A percentile compares a stretch with the other conserved stretches of the same genome.
These are phyloP conservation scores for Plotosus lineatus DNA, from an alignment of 2,113 vertebrate genomes.

Conservation along the genomic window DNA sequence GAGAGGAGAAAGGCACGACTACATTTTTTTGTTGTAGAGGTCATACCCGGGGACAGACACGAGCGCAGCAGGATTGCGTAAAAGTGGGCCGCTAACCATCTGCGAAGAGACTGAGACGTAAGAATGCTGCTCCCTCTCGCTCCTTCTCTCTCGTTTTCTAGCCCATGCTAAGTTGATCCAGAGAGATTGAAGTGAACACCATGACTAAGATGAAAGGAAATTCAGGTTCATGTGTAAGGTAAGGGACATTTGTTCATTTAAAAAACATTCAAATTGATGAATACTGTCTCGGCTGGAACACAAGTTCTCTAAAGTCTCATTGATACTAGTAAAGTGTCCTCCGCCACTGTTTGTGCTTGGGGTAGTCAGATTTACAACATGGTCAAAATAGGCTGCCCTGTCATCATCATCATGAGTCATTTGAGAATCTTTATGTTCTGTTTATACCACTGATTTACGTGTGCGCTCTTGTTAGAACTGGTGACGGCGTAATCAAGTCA, in stretches of 20 bases:
- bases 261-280: not conserved
- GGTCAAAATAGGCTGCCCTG: slow-evolving; percentile 27
- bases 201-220: slow-evolving; percentile 36
- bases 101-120: slow-evolving; percentile 23
- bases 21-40: not conserved
- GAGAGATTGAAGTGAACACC: slow-evolving; percentile 34
- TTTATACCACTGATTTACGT: slow-evolving; percentile 31
- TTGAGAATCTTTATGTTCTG: slow-evolving; percentile 14
- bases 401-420: not conserved
- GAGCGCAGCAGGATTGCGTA: slow-evolving; percentile 33
- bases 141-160: not conserved
- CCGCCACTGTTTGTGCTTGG: not conserved
- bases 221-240: slow-evolving; percentile 44
- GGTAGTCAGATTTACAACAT: not conserved
- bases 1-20: not conserved
- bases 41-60: slow-evolving; percentile 35
- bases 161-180: slow-evolving; percentile 10
- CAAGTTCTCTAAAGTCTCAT: slow-evolving; percentile 34
- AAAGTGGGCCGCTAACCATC: slow-evolving; percentile 45
- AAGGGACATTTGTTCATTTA: slow-evolving; percentile 1
- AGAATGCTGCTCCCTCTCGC: slow-evolving; percentile 33
- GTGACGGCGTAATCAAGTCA: slow-evolving; percentile 52
- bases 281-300: not conserved
- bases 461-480: slow-evolving; percentile 24
- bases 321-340: not conserved